Evolutionary conservation across 2,888 invertebrate species (phyloP), one percentile per base, ranked within the genome.

Genomic region (Hemaris fuciformis): DNA sequence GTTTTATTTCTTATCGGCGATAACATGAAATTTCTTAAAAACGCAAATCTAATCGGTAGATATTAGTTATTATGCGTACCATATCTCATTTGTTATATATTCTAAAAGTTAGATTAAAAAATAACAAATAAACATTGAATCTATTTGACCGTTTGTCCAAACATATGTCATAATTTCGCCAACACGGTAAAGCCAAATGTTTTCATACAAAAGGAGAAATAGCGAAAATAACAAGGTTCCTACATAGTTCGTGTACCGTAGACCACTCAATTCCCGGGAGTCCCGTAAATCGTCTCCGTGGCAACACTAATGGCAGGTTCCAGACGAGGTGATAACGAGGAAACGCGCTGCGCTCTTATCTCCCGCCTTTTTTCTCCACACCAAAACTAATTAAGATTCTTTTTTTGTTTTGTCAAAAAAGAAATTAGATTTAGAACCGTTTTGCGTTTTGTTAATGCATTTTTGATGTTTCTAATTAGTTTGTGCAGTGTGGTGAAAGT

Each of bases 371-470:
- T 83, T 83, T 85, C 87, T 83, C 57, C 34, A 79, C 76, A 76
- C 80, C 87, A 88, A 88, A 91, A 84, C 90, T 91, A 91, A 91
- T 91, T 91, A 91, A 89, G 53, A 53, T 53, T 53, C 53, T 84
- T 77, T 87, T 81, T 88, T 84, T 83, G 80, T 87, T 83, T 84
- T 73, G 75, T 71, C 66, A 76, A 83, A 84, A 85, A 84, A 84
- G 81, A 85, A 87, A 87, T 88, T 85, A 84, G 85, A 86, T 86
- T 87, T 79, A 80, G 75, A 80, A 79, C 71, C 75, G 76, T 74
- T 73, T 64, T 66, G 73, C 67, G 79, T 76, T 73, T 70, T 72
- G 83, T 84, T 86, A 89, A 88, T 89, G 87, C 84, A 79, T 85
- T 88, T 84, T 84, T 83, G 83, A 84, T 86, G 85, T 83, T 83